Conservation (phyloP, 2,797 vertebrate species). For the Notamacropus eugenii region DNA sequence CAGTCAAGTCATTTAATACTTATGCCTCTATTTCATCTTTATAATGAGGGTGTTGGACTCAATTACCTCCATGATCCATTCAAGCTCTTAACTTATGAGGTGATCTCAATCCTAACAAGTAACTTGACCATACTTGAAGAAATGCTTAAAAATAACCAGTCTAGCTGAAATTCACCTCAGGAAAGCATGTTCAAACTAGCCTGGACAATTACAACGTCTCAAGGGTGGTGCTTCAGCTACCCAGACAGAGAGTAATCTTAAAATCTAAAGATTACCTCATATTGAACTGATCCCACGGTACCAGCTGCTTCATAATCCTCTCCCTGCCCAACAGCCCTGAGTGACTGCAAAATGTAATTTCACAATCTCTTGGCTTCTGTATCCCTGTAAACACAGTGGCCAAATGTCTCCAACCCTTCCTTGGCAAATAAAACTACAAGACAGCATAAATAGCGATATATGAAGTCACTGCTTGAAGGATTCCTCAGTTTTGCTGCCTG, state of each 20-base stretch:
- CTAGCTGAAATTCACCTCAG: not conserved
- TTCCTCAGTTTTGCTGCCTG: constrained; percentile 25
- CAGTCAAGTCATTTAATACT: not conserved
- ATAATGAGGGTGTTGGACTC: not conserved
- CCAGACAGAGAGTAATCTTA: constrained; percentile 54
- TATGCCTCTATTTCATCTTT: not conserved
- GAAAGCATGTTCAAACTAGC: constrained; percentile 7
- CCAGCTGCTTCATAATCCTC: constrained; percentile 70
- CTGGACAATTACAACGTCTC: constrained; percentile 57
- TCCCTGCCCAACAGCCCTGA: constrained; percentile 62
- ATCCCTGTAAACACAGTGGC: constrained; percentile 38
- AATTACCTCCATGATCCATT: not conserved
- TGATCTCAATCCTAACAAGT: not conserved
- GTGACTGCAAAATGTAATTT: constrained; percentile 65
- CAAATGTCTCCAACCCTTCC: constrained; percentile 53
- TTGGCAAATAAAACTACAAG: constrained; percentile 50
- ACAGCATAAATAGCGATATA: constrained; percentile 26
- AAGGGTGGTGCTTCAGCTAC: constrained; percentile 39
- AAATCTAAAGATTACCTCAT: constrained; percentile 47
- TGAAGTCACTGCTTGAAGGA: constrained; percentile 36
- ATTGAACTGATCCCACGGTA: constrained; percentile 70
- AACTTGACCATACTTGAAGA: constrained; percentile 46
- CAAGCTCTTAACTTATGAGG: not conserved
- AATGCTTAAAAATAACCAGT: constrained; percentile 48
- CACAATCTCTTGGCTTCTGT: constrained; percentile 58